Base-by-base conservation (phyloP, 2,113 vertebrate genomes). In the Halichoeres trimaculatus region DNA sequence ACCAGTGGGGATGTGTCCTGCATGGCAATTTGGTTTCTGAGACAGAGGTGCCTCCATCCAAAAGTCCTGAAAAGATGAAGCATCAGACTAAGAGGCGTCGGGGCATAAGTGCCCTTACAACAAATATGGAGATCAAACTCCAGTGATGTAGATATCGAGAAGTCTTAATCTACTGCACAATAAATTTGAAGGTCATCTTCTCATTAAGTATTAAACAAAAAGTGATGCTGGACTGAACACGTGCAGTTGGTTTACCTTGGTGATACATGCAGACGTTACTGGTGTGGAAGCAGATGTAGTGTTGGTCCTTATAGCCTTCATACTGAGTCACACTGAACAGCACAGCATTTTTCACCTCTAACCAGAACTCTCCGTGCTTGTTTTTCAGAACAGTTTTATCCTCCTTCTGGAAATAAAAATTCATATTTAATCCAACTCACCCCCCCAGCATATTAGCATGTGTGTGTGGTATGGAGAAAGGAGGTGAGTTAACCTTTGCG, bases 321-420 rank as follows among this genome's bases (percentile, higher is more conserved):
- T 99, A 97, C 68, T 95, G 96, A 0, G 93, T 95, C 52, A 99
- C 98, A 0, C 94, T 96, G 73, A 99, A 98, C 20, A 99, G 88
- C 0, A 96, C 96, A 0, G 95, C 95, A 19, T 88, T 94, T 70
- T 91, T 96, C 85, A 98, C 93, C 64, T 99, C 97, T 10, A 98
- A 40, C 98, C 98, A 99, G 92, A 99, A 98, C 91, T 99, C 97
- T 0, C 96, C 97, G 0, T 97, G 96, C 76, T 96, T 96, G 89
- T 94, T 94, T 90, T 95, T 94, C 74, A 96, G 19, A 1, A 91
- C 52, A 6, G 58, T 91, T 82, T 95, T 95, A 84, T 96, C 93
- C 60, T 95, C 95, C 81, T 94, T 93, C 95, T 96, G 85, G 51
- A 80, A 69, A 61, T 70, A 83, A 54, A 58, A 23, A 55, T 45